Evolutionary conservation across 2,113 vertebrate genomes (phyloP), one percentile per base, ranked within the genome.

Genomic region (Oreocharis arfaki): DNA sequence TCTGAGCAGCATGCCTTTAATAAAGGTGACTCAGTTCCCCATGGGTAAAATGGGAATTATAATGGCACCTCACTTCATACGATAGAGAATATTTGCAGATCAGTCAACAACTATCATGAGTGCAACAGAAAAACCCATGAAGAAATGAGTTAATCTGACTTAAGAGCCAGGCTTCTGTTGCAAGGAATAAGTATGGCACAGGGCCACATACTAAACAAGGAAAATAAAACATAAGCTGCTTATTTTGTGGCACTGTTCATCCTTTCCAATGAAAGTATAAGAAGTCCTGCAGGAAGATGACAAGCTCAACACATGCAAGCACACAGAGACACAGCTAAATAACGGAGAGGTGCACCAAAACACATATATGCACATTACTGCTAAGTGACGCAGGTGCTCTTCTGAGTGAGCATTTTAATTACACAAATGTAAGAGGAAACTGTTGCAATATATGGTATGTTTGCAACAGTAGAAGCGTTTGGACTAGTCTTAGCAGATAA

Each of bases 401-500:
- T 89, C 32, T 16, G 33, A 68, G 41, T 46, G 61, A 61, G 21
- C 13, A 28, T 89, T 85, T 73, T 60, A 71, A 69, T 76, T 57
- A 69, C 50, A 80, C 11, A 84, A 56, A 89, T 21, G 49, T 8
- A 73, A 67, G 42, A 74, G 13, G 4, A 76, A 73, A 80, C 41
- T 56, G 17, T 37, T 91, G 19, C 26, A 81, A 76, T 82, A 47
- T 39, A 50, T 28, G 22, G 44, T 44, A 70, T 60, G 92, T 93
- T 97, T 98, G 68, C 42, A 77, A 86, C 9, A 32, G 42, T 46
- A 92, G 69, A 73, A 70, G 42, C 23, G 17, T 70, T 96, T 68
- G 60, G 76, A 93, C 75, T 90, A 93, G 85, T 47, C 41, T 83
- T 79, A 95, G 96, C 52, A 96, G 95, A 97, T 64, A 96, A 95